A percentile compares a stretch with the other conserved stretches of the same genome.
Conservation (phyloP, 2,797 vertebrate species). For the Chloroceryle inda region DNA sequence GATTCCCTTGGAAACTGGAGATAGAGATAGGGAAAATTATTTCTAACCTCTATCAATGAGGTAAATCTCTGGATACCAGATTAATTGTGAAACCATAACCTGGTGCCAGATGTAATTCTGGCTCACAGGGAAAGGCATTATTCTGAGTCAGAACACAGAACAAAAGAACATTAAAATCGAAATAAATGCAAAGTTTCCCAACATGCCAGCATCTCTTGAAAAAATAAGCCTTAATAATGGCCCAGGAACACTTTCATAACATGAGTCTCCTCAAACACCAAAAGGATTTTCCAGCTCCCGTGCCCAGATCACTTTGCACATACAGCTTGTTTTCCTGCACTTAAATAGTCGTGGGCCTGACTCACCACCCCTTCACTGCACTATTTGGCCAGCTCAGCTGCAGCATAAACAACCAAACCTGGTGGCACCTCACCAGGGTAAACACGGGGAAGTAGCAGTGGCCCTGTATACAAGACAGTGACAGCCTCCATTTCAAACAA, state of each 20-base stretch:
- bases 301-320: conserved; percentile 47
- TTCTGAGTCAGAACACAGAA: conserved; percentile 28
- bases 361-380: not conserved
- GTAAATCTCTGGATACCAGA: not conserved
- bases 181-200: not conserved
- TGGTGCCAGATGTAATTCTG: not conserved
- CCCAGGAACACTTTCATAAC: conserved; percentile 1
- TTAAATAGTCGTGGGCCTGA: conserved; percentile 34
- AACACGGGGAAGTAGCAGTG: not conserved
- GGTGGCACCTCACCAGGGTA: not conserved
- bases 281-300: not conserved
- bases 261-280: not conserved
- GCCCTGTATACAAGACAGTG: not conserved
- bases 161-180: conserved; percentile 18
- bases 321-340: conserved; percentile 46
- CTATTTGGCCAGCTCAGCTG: not conserved
- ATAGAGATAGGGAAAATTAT: not conserved
- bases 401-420: not conserved
- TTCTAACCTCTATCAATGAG: not conserved
- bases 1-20: not conserved
- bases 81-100: not conserved
- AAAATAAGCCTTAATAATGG: conserved; percentile 45
- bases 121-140: not conserved
- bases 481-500: not conserved
- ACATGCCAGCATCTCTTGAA: conserved; percentile 4